Base-by-base conservation (phyloP, 2,797 vertebrate genomes). In the Apogon talboti region DNA sequence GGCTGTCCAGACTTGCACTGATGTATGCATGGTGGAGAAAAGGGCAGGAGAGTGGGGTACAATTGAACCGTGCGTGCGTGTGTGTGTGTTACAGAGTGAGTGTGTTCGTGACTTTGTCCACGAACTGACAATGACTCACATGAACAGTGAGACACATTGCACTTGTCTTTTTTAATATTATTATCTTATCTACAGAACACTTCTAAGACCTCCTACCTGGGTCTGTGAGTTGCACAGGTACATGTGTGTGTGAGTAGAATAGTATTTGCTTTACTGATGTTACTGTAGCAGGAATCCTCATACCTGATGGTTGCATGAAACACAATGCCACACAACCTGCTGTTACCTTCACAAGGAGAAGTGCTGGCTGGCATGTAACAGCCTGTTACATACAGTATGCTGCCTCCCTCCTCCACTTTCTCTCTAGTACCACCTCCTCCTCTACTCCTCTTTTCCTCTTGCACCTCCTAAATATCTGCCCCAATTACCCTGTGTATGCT, bases 1-100 rank as follows among this genome's bases (percentile, higher is more conserved):
- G 92, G 86, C 85, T 92, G 90, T 90, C 88, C 91, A 94, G 92
- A 94, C 91, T 91, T 92, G 88, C 35, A 88, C 85, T 89, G 87
- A 90, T 91, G 76, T 89, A 79, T 90, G 90, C 85, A 81, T 73
- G 83, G 75, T 78, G 78, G 73, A 79, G 80, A 63, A 69, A 74
- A 84, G 81, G 82, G 76, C 73, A 82, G 46, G 49, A 61, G 77
- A 76, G 72, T 40, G 53, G 58, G 71, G 35, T 40, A 66, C 71
- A 46, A 53, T 40, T 73, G 40, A 63, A 63, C 52, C 43, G 18
- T 11, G 21, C 35, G 63, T 48, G 59, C 24, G 57, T 49, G 54
- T 42, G 57, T 46, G 24, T 5, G 47, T 44, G 60, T 48, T 9
- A 9, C 33, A 9, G 33, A 9, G 33, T 0, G 33, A 1, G 33